Evolutionary conservation across 2,888 invertebrate species (phyloP).

Genomic region (Tortricodes alternella): DNA sequence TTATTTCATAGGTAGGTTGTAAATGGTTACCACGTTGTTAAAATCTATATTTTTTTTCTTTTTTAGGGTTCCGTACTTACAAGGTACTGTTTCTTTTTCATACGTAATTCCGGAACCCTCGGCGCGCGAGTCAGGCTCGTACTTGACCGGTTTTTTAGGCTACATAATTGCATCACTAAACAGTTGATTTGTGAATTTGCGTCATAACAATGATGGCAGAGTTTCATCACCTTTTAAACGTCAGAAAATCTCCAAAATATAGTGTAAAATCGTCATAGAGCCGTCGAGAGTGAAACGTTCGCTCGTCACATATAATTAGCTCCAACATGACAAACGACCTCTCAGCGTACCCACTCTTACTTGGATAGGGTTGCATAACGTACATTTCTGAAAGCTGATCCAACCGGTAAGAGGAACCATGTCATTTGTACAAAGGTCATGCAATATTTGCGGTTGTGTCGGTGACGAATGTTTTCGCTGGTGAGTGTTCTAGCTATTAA

Average conservation of each 20-base stretch:
- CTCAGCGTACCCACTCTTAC: constrained; percentile 26
- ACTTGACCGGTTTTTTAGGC: too few relatives aligned
- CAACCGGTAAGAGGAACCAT: constrained; percentile 21
- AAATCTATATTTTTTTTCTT: too few relatives aligned
- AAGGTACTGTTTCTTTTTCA: too few relatives aligned
- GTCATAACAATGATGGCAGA: background rate
- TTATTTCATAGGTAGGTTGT: too few relatives aligned
- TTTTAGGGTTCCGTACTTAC: too few relatives aligned
- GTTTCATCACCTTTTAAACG: background rate
- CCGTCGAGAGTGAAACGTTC: constrained; percentile 48
- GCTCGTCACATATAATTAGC: constrained; percentile 60
- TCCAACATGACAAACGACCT: constrained; percentile 48
- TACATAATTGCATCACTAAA: too few relatives aligned
- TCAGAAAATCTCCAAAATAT: constrained; percentile 29
- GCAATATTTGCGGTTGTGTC: constrained; percentile 10
- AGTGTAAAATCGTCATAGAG: constrained; percentile 41
- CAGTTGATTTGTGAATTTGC: too few relatives aligned
- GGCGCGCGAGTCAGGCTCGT: too few relatives aligned
- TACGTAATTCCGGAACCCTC: too few relatives aligned
- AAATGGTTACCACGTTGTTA: too few relatives aligned
- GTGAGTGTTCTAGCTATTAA: constrained; percentile 19
- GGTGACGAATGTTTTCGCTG: constrained; percentile 10
- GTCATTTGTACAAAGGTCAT: constrained; percentile 24
- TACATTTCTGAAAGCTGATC: constrained; percentile 21
- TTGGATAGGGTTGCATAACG: constrained; percentile 45